Percentiles rank a stretch among this genome's conserved stretches.
phyloP scores from a whole-genome alignment of 2,113 vertebrate genomes.

The Alligator mississippiensis region DNA sequence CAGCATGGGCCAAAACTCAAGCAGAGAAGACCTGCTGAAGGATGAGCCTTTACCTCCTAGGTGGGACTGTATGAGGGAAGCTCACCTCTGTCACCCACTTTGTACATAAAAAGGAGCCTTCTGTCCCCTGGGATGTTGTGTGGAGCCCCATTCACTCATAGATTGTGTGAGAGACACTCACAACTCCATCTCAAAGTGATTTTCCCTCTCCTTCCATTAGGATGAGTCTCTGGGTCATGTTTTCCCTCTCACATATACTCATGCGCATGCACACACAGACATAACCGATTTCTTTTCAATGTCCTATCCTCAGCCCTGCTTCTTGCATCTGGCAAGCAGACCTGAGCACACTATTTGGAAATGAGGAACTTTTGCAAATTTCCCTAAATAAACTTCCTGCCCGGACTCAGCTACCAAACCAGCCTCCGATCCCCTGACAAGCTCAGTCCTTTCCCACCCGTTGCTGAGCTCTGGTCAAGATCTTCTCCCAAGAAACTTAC shows the following conservation, averaged over 20 bases:
- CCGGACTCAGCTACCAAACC: conserved; percentile 41
- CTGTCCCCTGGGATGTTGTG: too few species aligned
- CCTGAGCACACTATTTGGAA: neutral
- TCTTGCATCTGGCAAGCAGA: neutral
- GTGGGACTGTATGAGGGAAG: neutral
- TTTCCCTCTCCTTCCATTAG: neutral
- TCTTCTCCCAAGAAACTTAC: rapidly evolving
- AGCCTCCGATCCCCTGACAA: rapidly evolving
- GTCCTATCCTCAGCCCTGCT: neutral
- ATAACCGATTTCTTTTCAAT: neutral
- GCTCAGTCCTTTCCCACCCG: neutral
- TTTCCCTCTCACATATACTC: rapidly evolving
- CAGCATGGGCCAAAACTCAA: neutral
- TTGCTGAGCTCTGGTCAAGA: neutral
- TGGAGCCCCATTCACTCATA: too few species aligned
- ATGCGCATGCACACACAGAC: rapidly evolving
- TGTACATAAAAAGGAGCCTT: too few species aligned
- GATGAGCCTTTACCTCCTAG: neutral
- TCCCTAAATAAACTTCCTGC: conserved; percentile 12
- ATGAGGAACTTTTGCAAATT: conserved; percentile 23
- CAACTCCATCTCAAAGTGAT: neutral
- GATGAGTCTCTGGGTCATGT: neutral
- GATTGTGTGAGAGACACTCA: too few species aligned
- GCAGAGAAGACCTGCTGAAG: neutral
- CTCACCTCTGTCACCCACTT: neutral